Base-by-base conservation (phyloP, 2,888 invertebrate species). In the Oscheius sp. region DNA sequence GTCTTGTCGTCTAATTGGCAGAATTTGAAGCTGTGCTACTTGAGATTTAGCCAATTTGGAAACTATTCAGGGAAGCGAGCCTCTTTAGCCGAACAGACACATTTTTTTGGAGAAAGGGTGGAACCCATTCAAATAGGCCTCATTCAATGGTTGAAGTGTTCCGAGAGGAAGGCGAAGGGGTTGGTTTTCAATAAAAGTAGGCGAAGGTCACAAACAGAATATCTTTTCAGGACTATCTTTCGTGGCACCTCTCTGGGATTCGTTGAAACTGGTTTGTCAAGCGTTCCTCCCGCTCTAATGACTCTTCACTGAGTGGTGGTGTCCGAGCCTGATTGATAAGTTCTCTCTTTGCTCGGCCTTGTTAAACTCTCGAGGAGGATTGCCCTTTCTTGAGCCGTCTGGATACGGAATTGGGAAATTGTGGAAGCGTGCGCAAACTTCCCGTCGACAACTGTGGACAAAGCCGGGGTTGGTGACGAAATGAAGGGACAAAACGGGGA, bases 381-480 rank as follows among this genome's bases (percentile, higher is more conserved):
- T n/a, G n/a, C n/a, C n/a, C n/a, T n/a, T n/a, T n/a, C n/a, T n/a
- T n/a, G n/a, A n/a, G 20, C 46, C 10, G 46, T 48, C 34, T 34
- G 55, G 34, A 65, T 53, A 57, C 66, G 66, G 66, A 66, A 66
- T 66, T 57, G 66, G 66, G 66, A 66, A 66, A 66, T 66, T 55
- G 42, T 25, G 34, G 45, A 25, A 46, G 55, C 66, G 66, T 66
- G 46, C 46, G 66, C 66, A 66, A 66, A 66, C 66, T 66, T 66
- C 65, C 65, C 53, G 50, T 23, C 46, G 29, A n/a, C 46, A 64
- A 37, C 27, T 23, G 65, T 27, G 53, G 42, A 50, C 39, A 65
- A 46, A 65, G 52, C 42, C 39, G 37, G 65, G 46, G n/a, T n/a
- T 45, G 57, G 57, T 48, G 50, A 46, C 55, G 57, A 46, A 53